phyloP scores from a whole-genome alignment of 2,797 vertebrate species.

The Hydrophis major region DNA sequence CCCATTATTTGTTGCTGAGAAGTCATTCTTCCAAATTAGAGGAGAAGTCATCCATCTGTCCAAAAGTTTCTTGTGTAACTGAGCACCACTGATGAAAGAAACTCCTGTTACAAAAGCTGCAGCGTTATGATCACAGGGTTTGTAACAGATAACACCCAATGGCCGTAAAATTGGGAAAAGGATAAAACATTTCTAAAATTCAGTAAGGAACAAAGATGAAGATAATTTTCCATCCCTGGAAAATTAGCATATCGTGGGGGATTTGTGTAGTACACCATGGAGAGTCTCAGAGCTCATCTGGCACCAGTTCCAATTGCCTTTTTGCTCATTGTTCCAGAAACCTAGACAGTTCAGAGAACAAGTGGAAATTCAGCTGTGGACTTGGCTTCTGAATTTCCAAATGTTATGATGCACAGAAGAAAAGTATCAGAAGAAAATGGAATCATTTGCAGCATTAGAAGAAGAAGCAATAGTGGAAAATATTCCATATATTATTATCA shows the following conservation, averaged over 20 bases:
- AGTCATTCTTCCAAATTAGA: slow-evolving; percentile 55
- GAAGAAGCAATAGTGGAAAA: background rate
- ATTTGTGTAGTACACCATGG: background rate
- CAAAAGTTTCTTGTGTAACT: slow-evolving; percentile 12
- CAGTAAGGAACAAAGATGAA: background rate
- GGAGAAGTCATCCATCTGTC: slow-evolving; percentile 33
- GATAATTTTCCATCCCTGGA: background rate
- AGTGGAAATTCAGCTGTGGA: background rate
- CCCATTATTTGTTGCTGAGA: slow-evolving; percentile 64
- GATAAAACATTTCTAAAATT: background rate
- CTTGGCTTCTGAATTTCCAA: background rate
- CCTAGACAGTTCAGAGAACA: background rate
- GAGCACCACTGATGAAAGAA: slow-evolving; percentile 1
- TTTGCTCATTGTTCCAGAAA: slow-evolving; percentile 10
- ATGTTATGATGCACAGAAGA: background rate
- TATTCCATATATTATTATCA: background rate
- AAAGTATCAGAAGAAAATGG: background rate
- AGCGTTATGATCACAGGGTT: background rate
- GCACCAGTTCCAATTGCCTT: background rate
- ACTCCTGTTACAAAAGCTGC: background rate
- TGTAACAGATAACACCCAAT: background rate
- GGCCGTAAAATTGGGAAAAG: background rate
- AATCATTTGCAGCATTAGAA: background rate
- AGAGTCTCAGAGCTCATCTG: background rate
- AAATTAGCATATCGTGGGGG: background rate